A percentile compares a stretch with the other conserved stretches of the same genome.
These are phyloP conservation scores for Pluvialis apricaria DNA, from an alignment of 2,113 vertebrate species.

Conservation along the genomic window DNA sequence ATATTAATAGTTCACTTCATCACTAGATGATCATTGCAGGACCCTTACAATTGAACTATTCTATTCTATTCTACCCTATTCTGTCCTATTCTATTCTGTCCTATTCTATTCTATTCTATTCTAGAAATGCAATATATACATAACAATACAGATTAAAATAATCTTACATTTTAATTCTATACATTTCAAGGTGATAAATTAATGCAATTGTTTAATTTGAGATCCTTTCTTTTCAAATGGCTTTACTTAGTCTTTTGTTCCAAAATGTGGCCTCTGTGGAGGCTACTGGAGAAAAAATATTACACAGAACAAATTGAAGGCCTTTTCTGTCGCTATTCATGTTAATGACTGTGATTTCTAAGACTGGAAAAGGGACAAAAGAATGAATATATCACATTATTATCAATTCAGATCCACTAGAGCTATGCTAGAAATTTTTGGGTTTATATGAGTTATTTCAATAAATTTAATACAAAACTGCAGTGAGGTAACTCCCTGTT, in stretches of 20 bases:
- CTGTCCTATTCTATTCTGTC: neutral
- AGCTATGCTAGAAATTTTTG: neutral
- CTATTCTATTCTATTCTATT: neutral
- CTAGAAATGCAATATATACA: neutral
- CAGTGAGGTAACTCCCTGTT: neutral
- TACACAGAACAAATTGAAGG: neutral
- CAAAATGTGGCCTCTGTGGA: neutral
- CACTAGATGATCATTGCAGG: rapidly evolving
- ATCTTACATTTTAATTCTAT: neutral
- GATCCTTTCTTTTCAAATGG: neutral
- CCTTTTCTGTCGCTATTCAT: neutral
- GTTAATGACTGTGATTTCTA: neutral
- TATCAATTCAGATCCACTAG: neutral
- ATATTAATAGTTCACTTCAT: too few species aligned
- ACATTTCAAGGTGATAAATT: neutral
- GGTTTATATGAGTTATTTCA: neutral
- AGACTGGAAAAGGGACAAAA: neutral
- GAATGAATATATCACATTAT: neutral
- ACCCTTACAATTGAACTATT: neutral
- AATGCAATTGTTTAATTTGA: neutral
- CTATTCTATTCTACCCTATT: neutral
- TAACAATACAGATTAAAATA: neutral
- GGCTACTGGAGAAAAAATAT: neutral
- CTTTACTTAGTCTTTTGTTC: neutral
- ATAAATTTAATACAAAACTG: neutral